These are phyloP conservation scores for Progne subis DNA, from an alignment of 2,113 vertebrate species.

Conservation along the genomic window DNA sequence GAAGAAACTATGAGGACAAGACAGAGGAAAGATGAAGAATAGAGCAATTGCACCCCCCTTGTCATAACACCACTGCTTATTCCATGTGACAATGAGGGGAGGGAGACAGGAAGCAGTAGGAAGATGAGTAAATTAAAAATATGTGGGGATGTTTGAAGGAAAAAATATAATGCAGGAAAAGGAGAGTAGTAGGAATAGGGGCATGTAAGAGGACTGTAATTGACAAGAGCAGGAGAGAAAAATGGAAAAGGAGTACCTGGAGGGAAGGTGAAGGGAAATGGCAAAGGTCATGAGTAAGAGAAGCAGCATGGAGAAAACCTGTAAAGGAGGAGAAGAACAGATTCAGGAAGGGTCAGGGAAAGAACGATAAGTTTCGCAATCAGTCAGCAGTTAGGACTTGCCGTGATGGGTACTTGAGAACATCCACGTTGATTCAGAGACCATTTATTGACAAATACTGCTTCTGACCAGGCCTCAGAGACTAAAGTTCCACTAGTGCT, in stretches of 20 bases:
- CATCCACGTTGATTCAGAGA: constrained; percentile 8
- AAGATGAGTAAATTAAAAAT: not conserved
- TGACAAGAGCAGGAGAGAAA: not conserved
- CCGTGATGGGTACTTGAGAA: not conserved
- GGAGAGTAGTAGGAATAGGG: not conserved
- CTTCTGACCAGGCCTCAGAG: not conserved
- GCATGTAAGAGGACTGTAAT: not conserved
- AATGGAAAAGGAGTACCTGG: not conserved
- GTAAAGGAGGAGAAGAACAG: not conserved
- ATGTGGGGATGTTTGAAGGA: not conserved
- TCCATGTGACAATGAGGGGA: not conserved
- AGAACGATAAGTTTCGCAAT: not conserved
- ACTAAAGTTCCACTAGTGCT: not conserved
- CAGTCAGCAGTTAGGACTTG: constrained; percentile 1
- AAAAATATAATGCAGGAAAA: not conserved
- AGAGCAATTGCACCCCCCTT: not conserved
- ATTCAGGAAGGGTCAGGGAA: not conserved
- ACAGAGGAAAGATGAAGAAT: not conserved
- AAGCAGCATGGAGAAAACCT: not conserved
- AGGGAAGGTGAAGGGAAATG: not conserved
- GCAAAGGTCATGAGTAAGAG: not conserved
- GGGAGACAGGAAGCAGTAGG: not conserved
- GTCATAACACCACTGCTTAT: not conserved
- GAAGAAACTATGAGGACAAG: not conserved
- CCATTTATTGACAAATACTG: not conserved